Evolutionary conservation across 2,113 vertebrate genomes (phyloP), one percentile per base, ranked within the genome.

Genomic region (Neofelis nebulosa): DNA sequence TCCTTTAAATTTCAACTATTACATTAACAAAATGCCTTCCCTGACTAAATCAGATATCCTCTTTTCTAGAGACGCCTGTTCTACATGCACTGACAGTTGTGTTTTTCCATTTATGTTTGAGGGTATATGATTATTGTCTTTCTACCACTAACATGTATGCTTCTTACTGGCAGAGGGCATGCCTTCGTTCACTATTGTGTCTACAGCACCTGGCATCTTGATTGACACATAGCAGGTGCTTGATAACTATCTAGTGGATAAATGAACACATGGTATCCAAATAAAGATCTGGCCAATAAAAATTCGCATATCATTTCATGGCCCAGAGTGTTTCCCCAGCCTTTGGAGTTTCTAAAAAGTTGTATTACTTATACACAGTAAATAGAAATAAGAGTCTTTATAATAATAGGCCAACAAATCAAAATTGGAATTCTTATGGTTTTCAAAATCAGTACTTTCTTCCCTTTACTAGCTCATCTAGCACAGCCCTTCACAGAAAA

Each of bases 361-460:
- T 89, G 78, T 48, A 45, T 89, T 87, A 79, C 25, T 93, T 84
- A 63, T 88, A 31, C 50, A 29, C 1, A 76, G 15, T 89, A 84
- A 76, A 78, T 80, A 95, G 55, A 83, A 89, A 69, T 92, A 41
- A 23, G 4, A 86, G 19, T 45, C 41, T 86, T 86, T 94, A 73
- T 73, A 81, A 85, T 48, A 45, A 91, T 82, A 82, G 36, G 16
- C 16, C 74, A 73, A 27, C 8, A 50, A 41, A 55, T 63, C 66
- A 88, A 85, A 91, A 21, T 74, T 74, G 81, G 52, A 95, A 50
- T 87, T 63, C 48, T 74, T 93, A 33, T 1, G 5, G 69, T 91
- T 96, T 96, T 90, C 93, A 97, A 95, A 98, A 73, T 87, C 78
- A 52, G 83, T 88, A 84, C 89, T 91, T 95, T 95, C 97, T 98